Base-by-base conservation (phyloP, 2,888 invertebrate genomes). In the Acleris sparsana region DNA sequence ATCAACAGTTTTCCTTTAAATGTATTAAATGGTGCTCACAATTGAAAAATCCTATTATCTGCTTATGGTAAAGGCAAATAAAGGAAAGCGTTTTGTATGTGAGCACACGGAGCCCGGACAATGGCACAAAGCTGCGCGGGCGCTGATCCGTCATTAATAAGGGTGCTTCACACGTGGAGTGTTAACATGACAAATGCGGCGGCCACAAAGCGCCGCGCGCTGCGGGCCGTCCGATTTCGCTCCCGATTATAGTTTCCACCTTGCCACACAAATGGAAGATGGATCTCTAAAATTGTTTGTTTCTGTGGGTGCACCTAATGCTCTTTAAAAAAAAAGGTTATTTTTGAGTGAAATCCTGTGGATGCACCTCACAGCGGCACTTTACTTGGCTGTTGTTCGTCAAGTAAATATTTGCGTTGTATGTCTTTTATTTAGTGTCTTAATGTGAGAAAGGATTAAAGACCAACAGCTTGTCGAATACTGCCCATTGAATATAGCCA, bases 131-230 rank as follows among this genome's bases (percentile, higher is more conserved):
- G 74, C 75, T 77, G 79, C 80, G 80, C 80, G 79, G 80, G 80
- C 80, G 83, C 55, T 88, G 87, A 91, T 89, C 89, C 78, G 81
- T 87, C 90, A 91, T 91, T 91, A 92, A 91, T 89, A 90, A 89
- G 80, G 79, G 82, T 84, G 85, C 88, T 90, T 90, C 88, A 87
- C 89, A 87, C 87, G 85, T 87, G 86, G 84, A 84, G 90, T 87
- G 91, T 87, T 89, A 92, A 91, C 89, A 89, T 91, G 91, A 92
- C 92, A 90, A 91, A 91, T 88, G 92, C 81, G 79, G 75, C 78
- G 72, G 69, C 69, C 73, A 84, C 84, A 87, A 88, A 86, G 85
- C 72, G 70, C 73, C 75, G 72, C 65, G 71, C 85, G 77, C 86
- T 71, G 81, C 85, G 80, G 86, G 86, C 82, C 80, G 84, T 80